A percentile compares a stretch with the other conserved stretches of the same genome.
phyloP scores from a whole-genome alignment of 2,113 vertebrate species.

The Calypte anna region DNA sequence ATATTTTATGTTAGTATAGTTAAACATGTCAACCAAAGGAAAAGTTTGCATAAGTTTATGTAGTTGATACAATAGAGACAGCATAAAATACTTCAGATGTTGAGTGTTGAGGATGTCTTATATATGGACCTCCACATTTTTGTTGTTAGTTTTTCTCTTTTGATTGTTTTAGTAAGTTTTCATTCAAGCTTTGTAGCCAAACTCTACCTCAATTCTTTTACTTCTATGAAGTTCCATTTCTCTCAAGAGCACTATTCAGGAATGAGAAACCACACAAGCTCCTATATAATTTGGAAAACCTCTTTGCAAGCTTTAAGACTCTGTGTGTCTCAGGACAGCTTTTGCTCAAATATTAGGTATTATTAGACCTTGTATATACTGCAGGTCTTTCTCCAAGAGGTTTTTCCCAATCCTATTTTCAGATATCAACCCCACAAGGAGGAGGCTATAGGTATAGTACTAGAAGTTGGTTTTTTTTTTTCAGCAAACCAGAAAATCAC shows the following conservation, averaged over 20 bases:
- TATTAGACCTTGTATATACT: neutral
- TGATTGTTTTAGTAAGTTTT: neutral
- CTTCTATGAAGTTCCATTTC: neutral
- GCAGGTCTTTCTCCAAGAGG: neutral
- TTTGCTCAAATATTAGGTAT: neutral
- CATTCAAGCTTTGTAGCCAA: neutral
- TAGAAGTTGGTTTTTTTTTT: neutral
- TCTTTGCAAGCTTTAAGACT: neutral
- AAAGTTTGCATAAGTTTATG: neutral
- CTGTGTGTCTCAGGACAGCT: neutral
- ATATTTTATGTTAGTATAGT: neutral
- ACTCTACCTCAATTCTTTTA: neutral
- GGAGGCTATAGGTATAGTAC: neutral
- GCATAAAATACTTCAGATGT: neutral
- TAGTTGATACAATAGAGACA: neutral
- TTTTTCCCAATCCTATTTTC: neutral
- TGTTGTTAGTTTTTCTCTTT: neutral
- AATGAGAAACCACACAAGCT: neutral
- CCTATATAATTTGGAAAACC: slow-evolving; percentile 2
- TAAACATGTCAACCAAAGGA: neutral
- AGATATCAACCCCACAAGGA: neutral
- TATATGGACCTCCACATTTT: neutral
- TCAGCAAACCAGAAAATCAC: neutral
- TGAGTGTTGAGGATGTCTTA: neutral
- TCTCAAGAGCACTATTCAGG: neutral